Percentiles rank a stretch among this genome's conserved stretches.
These are phyloP conservation scores for Cyanoramphus novaezelandiae DNA, from an alignment of 2,113 vertebrate genomes.

Conservation along the genomic window DNA sequence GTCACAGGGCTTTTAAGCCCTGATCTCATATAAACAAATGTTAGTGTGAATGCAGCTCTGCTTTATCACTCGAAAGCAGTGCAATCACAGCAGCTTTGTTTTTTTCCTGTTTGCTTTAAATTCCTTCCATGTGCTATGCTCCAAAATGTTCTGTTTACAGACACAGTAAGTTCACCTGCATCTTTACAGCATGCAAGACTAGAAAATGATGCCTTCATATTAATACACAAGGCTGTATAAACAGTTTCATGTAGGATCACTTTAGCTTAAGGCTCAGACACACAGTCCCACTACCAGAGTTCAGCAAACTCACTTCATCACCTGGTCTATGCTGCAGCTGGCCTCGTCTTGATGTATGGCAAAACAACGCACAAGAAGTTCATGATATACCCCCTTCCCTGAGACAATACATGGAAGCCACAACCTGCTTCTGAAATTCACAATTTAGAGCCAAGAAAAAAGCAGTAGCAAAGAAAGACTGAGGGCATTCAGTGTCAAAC, in stretches of 20 bases:
- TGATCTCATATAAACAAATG: not conserved
- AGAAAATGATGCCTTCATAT: not conserved
- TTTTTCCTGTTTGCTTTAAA: not conserved
- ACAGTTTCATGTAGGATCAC: not conserved
- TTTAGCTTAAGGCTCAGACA: not conserved
- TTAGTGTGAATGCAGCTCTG: not conserved
- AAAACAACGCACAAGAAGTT: not conserved
- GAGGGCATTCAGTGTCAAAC: accelerated
- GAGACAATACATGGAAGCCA: not conserved
- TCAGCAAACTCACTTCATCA: not conserved
- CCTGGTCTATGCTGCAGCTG: not conserved
- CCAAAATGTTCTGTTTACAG: not conserved
- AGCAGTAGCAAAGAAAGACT: not conserved
- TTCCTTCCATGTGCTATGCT: not conserved
- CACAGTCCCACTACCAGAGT: not conserved
- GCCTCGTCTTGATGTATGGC: not conserved
- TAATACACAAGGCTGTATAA: not conserved
- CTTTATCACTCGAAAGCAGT: not conserved
- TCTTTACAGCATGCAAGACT: not conserved
- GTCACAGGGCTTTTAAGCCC: not conserved
- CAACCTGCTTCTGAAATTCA: not conserved
- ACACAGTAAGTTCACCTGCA: accelerated
- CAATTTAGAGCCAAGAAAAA: not conserved
- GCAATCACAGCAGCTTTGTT: not conserved
- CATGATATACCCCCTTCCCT: not conserved